Evolutionary conservation across 1,140 invertebrate genomes (phyloP).

Genomic region (Cyrtorhinus lividipennis): DNA sequence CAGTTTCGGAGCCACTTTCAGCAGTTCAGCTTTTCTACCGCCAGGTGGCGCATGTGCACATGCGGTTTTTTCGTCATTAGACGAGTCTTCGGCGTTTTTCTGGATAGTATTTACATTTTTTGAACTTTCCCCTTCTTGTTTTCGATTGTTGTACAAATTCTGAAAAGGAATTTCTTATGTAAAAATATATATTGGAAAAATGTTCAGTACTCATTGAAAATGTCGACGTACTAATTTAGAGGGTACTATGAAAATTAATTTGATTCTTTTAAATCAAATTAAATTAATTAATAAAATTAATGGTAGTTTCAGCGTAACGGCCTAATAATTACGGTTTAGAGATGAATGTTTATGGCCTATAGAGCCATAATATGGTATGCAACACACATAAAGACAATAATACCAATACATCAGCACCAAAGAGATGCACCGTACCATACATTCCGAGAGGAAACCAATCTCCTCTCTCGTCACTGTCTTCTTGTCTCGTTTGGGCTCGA

Average conservation of each 20-base stretch:
- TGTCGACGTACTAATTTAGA: too few species aligned
- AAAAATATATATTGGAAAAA: too few species aligned
- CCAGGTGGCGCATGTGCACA: background rate
- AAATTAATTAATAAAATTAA: too few species aligned
- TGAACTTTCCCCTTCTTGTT: background rate
- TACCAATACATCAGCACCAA: background rate
- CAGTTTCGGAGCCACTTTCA: constrained; percentile 32
- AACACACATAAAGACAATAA: background rate
- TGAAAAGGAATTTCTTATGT: too few species aligned
- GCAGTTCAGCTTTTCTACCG: constrained; percentile 29
- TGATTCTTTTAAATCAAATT: too few species aligned
- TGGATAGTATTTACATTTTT: background rate
- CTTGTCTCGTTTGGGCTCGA: constrained; percentile 1
- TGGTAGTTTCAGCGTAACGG: too few species aligned
- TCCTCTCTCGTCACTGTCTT: background rate
- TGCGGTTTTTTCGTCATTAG: background rate
- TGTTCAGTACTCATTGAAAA: too few species aligned
- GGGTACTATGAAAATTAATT: too few species aligned
- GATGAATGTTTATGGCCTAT: too few species aligned
- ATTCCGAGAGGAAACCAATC: background rate
- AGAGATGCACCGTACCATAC: background rate
- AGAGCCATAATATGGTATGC: too few species aligned
- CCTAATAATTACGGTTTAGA: too few species aligned
- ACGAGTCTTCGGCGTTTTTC: too few species aligned
- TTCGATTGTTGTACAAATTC: background rate